phyloP scores from a whole-genome alignment of 2,113 vertebrate genomes.

The Pandion haliaetus region DNA sequence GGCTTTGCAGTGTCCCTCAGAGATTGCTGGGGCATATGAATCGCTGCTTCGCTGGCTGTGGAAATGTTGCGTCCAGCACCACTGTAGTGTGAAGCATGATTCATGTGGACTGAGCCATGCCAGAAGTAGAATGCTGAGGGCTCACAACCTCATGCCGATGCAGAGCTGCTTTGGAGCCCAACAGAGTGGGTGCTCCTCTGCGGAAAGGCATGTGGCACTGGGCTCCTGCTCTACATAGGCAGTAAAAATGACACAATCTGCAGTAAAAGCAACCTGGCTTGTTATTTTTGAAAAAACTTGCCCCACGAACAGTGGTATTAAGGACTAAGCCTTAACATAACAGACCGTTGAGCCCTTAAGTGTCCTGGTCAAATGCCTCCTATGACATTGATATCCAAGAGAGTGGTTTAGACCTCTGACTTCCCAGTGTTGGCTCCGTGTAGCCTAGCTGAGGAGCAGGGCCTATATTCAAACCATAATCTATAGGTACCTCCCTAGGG shows the following conservation, averaged over 20 bases:
- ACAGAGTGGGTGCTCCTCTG: background rate
- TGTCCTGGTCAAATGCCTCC: background rate
- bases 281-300: background rate
- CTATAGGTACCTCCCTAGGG: background rate
- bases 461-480: background rate
- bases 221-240: background rate
- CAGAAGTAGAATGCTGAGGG: background rate
- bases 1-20: background rate
- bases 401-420: background rate
- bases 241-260: background rate
- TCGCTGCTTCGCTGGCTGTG: background rate
- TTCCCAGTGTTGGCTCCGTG: background rate
- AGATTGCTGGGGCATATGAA: background rate
- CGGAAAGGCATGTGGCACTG: background rate
- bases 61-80: background rate
- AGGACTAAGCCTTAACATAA: background rate
- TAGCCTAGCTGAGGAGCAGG: background rate
- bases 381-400: background rate
- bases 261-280: background rate
- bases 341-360: background rate
- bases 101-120: background rate
- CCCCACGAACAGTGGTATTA: rapidly evolving
- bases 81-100: rapidly evolving
- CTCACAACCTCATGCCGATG: background rate
- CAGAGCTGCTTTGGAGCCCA: background rate